Evolutionary conservation across 2,797 vertebrate genomes (phyloP).

Genomic region (Gallinago stenura): DNA sequence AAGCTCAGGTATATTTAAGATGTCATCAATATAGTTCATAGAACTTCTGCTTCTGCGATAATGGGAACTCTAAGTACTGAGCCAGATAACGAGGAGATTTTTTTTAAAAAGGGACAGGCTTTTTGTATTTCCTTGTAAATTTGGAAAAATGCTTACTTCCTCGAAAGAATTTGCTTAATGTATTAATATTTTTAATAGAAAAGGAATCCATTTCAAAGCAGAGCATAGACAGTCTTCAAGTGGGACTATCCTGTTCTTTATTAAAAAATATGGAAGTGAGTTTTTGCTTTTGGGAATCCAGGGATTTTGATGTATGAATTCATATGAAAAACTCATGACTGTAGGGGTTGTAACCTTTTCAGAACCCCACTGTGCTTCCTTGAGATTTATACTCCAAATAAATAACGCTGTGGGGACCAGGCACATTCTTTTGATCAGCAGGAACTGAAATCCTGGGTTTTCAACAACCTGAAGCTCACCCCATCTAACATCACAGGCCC

Average conservation of each 20-base stretch:
- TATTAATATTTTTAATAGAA: not conserved
- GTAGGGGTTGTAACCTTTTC: not conserved
- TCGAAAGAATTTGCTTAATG: not conserved
- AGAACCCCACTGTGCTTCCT: not conserved
- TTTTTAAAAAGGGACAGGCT: not conserved
- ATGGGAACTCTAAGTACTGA: not conserved
- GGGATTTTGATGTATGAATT: not conserved
- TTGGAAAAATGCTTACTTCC: not conserved
- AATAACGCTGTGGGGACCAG: not conserved
- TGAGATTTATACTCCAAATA: not conserved
- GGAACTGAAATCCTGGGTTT: not conserved
- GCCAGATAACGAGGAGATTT: not conserved
- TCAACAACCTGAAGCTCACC: not conserved
- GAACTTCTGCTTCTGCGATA: not conserved
- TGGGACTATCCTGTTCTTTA: not conserved
- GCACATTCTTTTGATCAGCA: not conserved
- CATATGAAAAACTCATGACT: not conserved
- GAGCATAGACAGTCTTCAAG: not conserved
- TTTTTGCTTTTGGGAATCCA: not conserved
- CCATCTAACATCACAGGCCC: accelerated
- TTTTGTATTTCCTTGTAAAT: slow-evolving; percentile 1
- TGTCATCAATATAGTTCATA: not conserved
- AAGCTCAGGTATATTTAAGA: not conserved
- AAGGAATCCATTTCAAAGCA: not conserved
- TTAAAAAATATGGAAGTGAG: not conserved